These are phyloP conservation scores for Acanthopagrus latus DNA, from an alignment of 2,797 vertebrate genomes.

Conservation along the genomic window DNA sequence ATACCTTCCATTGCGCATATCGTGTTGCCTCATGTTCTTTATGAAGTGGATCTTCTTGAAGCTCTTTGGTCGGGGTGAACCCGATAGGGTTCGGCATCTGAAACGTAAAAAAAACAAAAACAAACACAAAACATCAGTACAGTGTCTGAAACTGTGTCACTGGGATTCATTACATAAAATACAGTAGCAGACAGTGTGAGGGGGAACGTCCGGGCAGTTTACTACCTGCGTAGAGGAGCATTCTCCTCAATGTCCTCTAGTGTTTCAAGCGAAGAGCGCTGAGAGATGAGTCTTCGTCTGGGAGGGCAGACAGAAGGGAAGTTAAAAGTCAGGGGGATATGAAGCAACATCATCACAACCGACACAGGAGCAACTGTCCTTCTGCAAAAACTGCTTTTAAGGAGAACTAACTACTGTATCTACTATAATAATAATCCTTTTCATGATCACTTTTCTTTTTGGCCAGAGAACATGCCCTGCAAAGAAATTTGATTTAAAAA, in stretches of 20 bases:
- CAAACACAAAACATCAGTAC: constrained; percentile 33
- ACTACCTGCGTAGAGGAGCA: constrained; percentile 94
- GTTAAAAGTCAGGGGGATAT: constrained; percentile 13
- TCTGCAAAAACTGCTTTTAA: constrained; percentile 16
- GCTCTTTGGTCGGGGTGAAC: constrained; percentile 99
- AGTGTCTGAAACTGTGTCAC: constrained; percentile 4
- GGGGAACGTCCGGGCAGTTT: not conserved
- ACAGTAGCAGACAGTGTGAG: not conserved
- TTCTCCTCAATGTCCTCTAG: constrained; percentile 99
- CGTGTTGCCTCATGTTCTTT: constrained; percentile 98
- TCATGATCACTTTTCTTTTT: not conserved
- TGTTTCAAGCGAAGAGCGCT: constrained; percentile 98
- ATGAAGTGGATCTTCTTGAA: constrained; percentile 99
- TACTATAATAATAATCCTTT: constrained; percentile 12
- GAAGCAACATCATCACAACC: constrained; percentile 20
- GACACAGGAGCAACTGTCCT: constrained; percentile 14
- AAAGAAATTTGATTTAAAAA: constrained; percentile 37
- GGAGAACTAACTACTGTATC: not conserved
- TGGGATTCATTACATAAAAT: not conserved
- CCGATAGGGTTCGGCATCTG: constrained; percentile 97
- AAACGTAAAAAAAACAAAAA: constrained; percentile 29
- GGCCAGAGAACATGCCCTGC: not conserved
- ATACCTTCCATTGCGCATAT: constrained; percentile 97
- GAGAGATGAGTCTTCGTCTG: constrained; percentile 96
- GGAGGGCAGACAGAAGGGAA: constrained; percentile 27